These are phyloP conservation scores for Aphodius sticticus DNA, from an alignment of 2,888 invertebrate genomes.

Conservation along the genomic window DNA sequence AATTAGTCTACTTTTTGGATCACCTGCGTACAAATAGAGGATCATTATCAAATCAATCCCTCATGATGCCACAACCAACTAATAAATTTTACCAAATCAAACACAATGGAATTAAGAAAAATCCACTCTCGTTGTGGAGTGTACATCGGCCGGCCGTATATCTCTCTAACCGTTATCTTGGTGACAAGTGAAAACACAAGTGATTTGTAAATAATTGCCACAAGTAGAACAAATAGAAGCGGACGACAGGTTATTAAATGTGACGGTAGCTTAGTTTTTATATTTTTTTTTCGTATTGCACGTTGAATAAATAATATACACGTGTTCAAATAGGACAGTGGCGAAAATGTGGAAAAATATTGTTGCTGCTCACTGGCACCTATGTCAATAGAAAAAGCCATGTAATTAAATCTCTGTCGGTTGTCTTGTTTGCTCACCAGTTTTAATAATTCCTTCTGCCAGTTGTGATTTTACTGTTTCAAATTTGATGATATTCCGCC, in stretches of 20 bases:
- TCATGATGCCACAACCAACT: constrained; percentile 7
- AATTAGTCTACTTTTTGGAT: neutral
- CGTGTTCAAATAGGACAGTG: constrained; percentile 34
- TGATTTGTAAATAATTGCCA: constrained; percentile 61
- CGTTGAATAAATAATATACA: constrained; percentile 32
- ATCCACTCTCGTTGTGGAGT: constrained; percentile 24
- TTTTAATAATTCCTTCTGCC: constrained; percentile 34
- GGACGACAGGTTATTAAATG: constrained; percentile 34
- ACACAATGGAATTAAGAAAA: constrained; percentile 37
- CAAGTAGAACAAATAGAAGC: constrained; percentile 56
- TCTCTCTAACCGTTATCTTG: constrained; percentile 48
- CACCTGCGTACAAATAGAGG: neutral
- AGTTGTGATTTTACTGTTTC: neutral
- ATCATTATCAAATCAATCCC: neutral
- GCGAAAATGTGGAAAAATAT: constrained; percentile 28
- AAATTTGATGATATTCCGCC: neutral
- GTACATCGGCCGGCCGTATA: constrained; percentile 23
- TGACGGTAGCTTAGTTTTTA: constrained; percentile 9
- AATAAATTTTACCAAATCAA: constrained; percentile 29
- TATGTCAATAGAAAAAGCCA: constrained; percentile 54
- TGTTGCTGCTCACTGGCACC: constrained; percentile 48
- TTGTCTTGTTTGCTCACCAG: constrained; percentile 29
- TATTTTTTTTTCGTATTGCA: constrained; percentile 11
- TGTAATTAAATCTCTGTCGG: constrained; percentile 52
- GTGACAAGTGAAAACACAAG: constrained; percentile 56